These are phyloP conservation scores for Drosophila santomea DNA, from an alignment of 1,140 invertebrate species.

Conservation along the genomic window DNA sequence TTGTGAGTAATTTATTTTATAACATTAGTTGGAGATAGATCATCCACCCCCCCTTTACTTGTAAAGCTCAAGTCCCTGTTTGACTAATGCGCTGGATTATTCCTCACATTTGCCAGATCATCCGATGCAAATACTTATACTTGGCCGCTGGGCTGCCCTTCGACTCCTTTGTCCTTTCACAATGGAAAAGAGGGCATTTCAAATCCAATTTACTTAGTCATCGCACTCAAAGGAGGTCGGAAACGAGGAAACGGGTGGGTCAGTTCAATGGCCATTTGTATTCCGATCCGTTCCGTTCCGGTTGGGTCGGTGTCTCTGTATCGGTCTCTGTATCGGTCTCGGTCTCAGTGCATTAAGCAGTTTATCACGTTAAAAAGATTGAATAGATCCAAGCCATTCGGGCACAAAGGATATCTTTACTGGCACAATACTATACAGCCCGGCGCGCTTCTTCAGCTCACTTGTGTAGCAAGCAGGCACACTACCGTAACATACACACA, in stretches of 20 bases:
- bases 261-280: constrained; percentile 47
- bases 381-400: constrained; percentile 45
- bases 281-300: constrained; percentile 9
- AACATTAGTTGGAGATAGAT: too few relatives aligned
- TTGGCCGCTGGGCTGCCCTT: background rate
- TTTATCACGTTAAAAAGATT: constrained; percentile 80
- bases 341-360: constrained; percentile 65
- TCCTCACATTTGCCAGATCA: constrained; percentile 15
- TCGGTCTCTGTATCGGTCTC: constrained; percentile 27
- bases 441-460: background rate
- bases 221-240: constrained; percentile 24
- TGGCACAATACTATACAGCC: constrained; percentile 16
- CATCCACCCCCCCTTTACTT: background rate
- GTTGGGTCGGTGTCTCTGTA: constrained; percentile 19
- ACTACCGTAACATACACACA: too few relatives aligned
- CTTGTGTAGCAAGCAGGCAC: too few relatives aligned
- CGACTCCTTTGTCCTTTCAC: constrained; percentile 18
- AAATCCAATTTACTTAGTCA: constrained; percentile 74
- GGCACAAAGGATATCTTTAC: constrained; percentile 60
- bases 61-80: background rate
- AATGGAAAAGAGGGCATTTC: constrained; percentile 36
- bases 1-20: too few relatives aligned
- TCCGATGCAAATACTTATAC: constrained; percentile 20
- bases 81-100: constrained; percentile 5
- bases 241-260: constrained; percentile 11